Evolutionary conservation across 37 sponge, comb jelly and placozoan species (phyloP).

Genomic region (Beroe ovata): DNA sequence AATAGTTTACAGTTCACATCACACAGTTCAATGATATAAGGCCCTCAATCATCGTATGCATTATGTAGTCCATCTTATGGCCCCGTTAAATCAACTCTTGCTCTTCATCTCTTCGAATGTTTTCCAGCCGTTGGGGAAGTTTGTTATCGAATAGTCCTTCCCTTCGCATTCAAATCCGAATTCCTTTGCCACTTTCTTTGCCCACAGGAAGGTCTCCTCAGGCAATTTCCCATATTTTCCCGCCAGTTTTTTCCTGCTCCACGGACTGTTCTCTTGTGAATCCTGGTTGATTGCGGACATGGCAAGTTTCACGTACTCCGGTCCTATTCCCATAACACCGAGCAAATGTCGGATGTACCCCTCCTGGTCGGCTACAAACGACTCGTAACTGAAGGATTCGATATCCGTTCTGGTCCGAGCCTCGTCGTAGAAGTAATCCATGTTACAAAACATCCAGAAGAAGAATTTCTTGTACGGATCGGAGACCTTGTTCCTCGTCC

Average conservation of each 20-base stretch:
- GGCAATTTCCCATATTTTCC: neutral
- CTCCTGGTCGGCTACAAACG: neutral
- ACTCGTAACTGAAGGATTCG: slow-evolving; percentile 13
- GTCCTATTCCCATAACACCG: neutral
- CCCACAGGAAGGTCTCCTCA: neutral
- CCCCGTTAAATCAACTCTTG: too few relatives aligned
- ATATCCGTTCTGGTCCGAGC: neutral
- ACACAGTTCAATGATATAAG: too few relatives aligned
- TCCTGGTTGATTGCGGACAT: neutral
- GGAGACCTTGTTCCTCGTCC: neutral
- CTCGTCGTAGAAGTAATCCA: neutral
- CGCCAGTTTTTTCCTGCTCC: neutral
- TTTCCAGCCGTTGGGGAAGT: neutral
- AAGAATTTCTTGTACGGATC: neutral
- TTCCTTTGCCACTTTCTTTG: neutral
- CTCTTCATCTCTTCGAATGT: neutral
- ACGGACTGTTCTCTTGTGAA: neutral
- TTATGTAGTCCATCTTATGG: too few relatives aligned
- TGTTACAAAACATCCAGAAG: neutral
- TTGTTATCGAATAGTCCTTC: neutral
- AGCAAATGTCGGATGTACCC: neutral
- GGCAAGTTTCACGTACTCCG: neutral
- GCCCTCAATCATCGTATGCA: too few relatives aligned
- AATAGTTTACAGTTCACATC: too few relatives aligned
- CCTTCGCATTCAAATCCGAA: neutral